Conservation (phyloP, 2,888 invertebrate genomes). For the Epirrhoe tristata region DNA sequence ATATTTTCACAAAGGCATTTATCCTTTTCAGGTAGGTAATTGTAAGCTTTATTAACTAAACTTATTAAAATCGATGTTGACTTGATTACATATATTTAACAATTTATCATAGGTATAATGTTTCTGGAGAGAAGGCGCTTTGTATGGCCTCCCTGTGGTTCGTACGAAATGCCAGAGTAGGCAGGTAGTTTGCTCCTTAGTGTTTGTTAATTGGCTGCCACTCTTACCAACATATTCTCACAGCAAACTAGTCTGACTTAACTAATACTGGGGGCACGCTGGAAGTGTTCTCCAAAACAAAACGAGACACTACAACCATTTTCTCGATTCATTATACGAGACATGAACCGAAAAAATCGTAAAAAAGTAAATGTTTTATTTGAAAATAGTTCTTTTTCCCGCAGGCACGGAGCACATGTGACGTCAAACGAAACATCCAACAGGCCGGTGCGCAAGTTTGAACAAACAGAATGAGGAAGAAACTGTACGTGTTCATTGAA, state of each 20-base stretch:
- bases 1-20: constrained; percentile 2
- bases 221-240: not conserved
- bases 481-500: constrained; percentile 2
- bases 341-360: not conserved
- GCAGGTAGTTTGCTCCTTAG: constrained; percentile 15
- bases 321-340: not conserved
- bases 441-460: not conserved
- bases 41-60: constrained; percentile 6
- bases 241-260: not conserved
- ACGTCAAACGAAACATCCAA: constrained; percentile 5
- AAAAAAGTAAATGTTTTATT: constrained; percentile 1
- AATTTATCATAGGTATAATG: constrained; percentile 4
- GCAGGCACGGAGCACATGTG: constrained; percentile 12
- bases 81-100: too few species aligned
- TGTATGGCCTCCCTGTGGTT: constrained; percentile 16
- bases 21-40: constrained; percentile 11
- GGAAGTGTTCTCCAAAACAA: too few species aligned
- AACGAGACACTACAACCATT: too few species aligned
- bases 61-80: constrained; percentile 9
- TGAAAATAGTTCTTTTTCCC: constrained; percentile 20
- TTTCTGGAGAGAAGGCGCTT: constrained; percentile 10
- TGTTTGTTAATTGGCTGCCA: constrained; percentile 4
- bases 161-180: constrained; percentile 9
- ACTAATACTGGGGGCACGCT: too few species aligned
- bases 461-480: constrained; percentile 9